Base-by-base conservation (phyloP, 2,113 vertebrate species). In the Benitochromis conjunctus region DNA sequence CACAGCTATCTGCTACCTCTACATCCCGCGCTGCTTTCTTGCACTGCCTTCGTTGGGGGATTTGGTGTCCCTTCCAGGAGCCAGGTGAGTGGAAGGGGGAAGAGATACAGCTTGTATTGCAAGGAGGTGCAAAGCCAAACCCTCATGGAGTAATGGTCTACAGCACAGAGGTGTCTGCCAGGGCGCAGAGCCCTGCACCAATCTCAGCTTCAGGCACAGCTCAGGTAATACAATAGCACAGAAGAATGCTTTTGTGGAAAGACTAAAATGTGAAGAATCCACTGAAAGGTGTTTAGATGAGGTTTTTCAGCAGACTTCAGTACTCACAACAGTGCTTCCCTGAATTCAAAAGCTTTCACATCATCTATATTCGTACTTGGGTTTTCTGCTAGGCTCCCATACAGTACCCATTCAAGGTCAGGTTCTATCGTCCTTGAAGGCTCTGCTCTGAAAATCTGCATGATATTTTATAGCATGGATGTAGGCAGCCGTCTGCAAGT, bases 41-140 rank as follows among this genome's bases (percentile, higher is more conserved):
- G 96, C 96, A 97, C 87, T 94, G 96, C 11, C 85, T 99, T 11
- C 96, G 98, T 69, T 99, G 98, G 98, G 97, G 97, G 0, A 86
- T 94, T 19, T 99, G 97, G 97, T 97, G 82, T 88, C 97, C 98
- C 0, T 85, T 79, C 21, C 92, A 13, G 1, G 94, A 94, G 0
- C 7, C 91, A 0, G 5, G 58, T 2, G 87, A 86, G 62, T 83
- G 84, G 80, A 88, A 71, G 13, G 69, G 92, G 4, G 92, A 92
- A 0, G 94, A 94, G 1, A 95, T 97, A 79, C 93, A 92, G 38
- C 86, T 99, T 46, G 93, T 96, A 16, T 93, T 99, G 86, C 96
- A 93, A 7, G 98, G 97, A 0, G 97, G 97, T 0, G 76, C 95
- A 43, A 29, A 9, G 88, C 96, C 90, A 2, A 96, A 96, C 88